Percentiles rank a stretch among this genome's conserved stretches.
Conservation (phyloP, 2,113 vertebrate genomes). For the Poecilia latipinna region DNA sequence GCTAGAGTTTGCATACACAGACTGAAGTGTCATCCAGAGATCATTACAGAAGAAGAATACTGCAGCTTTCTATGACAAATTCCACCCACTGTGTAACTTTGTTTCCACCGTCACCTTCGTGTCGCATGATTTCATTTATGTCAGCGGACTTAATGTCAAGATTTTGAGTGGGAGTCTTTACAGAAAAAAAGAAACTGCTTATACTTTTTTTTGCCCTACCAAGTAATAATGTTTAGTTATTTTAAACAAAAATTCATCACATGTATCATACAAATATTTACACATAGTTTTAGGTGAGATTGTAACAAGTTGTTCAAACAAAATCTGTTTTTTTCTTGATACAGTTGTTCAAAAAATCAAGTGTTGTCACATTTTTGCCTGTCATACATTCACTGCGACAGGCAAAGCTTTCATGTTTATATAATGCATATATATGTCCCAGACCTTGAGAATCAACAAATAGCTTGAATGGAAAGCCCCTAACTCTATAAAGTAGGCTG, state of each 20-base stretch:
- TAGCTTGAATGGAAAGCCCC: background rate
- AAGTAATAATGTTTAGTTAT: background rate
- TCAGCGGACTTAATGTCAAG: background rate
- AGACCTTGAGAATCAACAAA: background rate
- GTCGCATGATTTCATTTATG: constrained; percentile 3
- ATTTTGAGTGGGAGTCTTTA: background rate
- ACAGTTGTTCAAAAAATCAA: background rate
- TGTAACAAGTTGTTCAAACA: background rate
- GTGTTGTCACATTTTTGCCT: background rate
- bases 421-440: background rate
- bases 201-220: background rate
- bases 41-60: constrained; percentile 33
- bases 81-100: constrained; percentile 2
- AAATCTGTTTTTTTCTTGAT: background rate
- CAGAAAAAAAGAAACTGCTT: background rate
- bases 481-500: too few species aligned
- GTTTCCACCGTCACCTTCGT: background rate
- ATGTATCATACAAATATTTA: background rate
- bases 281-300: background rate
- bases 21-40: constrained; percentile 47
- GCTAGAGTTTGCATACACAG: constrained; percentile 56
- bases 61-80: constrained; percentile 21
- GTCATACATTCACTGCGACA: too few species aligned
- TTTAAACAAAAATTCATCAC: background rate
- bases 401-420: background rate